Base-by-base conservation (phyloP, 1,140 invertebrate genomes). In the Cyphomyrmex costatus region DNA sequence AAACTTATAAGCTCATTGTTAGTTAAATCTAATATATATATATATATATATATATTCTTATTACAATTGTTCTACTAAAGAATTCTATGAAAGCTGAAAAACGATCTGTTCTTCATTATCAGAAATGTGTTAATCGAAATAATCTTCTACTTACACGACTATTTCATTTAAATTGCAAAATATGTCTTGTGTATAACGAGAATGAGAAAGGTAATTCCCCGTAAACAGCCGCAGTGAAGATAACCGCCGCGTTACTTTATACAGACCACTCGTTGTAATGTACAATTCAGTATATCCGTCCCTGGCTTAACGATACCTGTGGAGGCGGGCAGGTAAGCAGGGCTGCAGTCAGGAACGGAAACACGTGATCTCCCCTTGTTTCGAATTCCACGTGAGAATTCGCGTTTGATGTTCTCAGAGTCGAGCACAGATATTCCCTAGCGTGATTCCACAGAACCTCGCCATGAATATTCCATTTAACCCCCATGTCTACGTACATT, bases 291-390 rank as follows among this genome's bases (percentile, higher is more conserved):
- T 53, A 30, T 36, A 65, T n/a, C 21, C 87, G 61, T n/a, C 74
- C 83, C 87, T 63, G 68, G 70, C 30, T 60, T 24, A 36, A 58
- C 58, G 60, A 87, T 84, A 80, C 63, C 73, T 71, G 68, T 71
- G 58, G 42, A 61, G 49, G 60, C n/a, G 66, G 73, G 10, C 73
- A 87, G 73, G 80, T 76, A 85, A 76, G 74, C 51, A 87, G 85
- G 77, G 24, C 84, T 78, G 79, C 51, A 74, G 68, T 74, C 79
- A 74, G 68, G 58, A 89, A 78, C 60, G 80, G 74, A 89, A 89
- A 89, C 66, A 78, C 84, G 77, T 63, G 76, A 86, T 46, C 76
- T 86, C 87, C 84, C 58, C 53, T 74, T 60, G 30, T 42, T 51
- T 71, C 74, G 56, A 36, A 51, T 53, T 79, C 84, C 24, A 86